Base-by-base conservation (phyloP, 2,888 invertebrate species). In the Drosophila sordidula region DNA sequence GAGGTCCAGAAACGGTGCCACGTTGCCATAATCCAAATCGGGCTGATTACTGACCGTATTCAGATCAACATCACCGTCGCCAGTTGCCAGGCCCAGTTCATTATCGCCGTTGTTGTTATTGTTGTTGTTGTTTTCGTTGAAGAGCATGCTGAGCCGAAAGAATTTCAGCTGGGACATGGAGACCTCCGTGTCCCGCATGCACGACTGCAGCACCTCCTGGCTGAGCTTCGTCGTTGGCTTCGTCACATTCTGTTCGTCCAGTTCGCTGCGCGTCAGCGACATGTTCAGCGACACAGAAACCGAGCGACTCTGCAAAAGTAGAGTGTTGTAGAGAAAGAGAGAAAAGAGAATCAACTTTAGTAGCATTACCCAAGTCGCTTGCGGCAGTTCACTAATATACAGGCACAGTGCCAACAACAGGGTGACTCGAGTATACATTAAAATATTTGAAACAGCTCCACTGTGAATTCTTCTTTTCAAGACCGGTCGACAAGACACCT, bases 91-190 rank as follows among this genome's bases (percentile, higher is more conserved):
- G 4, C 46, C 26, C 45, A 67, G 9, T 0, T 77, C 70, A 5
- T 69, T 65, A 5, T 75, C 80, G 6, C 12, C 57, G 12, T 34
- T 34, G 34, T 34, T 34, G 34, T 32, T 32, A 9, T 32, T 32
- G 9, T 32, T 32, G 14, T 66, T 69, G 46, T 6, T 38, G 42
- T 69, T 81, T 1, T 85, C 84, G 22, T 59, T 87, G 42, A 73
- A 68, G 16, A 79, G 49, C 26, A 80, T 54, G 29, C 78, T 80
- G 50, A 85, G 61, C 16, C 80, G 90, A 62, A 90, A 85, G 45
- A 80, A 85, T 11, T 87, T 81, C 34, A 90, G 49, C 47, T 89
- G 91, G 0, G 81, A 75, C 90, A 91, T 91, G 1, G 91, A 89
- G 5, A 87, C 61, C 59, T 91, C 85, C 5, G 90, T 90, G 47